A percentile compares a stretch with the other conserved stretches of the same genome.
phyloP scores from a whole-genome alignment of 2,888 invertebrate species.

The Melikaiella ostensackeni region DNA sequence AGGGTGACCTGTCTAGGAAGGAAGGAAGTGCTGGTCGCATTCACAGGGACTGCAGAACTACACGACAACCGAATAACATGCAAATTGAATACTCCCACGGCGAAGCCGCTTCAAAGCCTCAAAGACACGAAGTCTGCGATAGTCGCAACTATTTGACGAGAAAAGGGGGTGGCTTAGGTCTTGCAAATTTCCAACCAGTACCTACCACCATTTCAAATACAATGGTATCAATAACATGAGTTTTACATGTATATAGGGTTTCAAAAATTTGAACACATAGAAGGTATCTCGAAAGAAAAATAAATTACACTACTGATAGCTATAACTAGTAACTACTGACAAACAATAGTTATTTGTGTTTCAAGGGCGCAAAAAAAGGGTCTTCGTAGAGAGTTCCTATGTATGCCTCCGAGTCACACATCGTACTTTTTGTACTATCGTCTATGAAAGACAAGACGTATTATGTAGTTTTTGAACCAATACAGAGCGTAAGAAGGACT shows the following conservation, averaged over 20 bases:
- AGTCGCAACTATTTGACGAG: background rate
- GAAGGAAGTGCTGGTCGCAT: slow-evolving; percentile 49
- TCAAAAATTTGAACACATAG: background rate
- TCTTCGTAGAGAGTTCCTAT: too few relatives aligned
- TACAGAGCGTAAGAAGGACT: too few relatives aligned
- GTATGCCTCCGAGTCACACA: too few relatives aligned
- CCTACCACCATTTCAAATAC: background rate
- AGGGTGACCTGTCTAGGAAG: slow-evolving; percentile 49
- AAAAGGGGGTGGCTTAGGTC: background rate
- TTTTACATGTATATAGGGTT: background rate
- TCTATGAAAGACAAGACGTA: too few relatives aligned
- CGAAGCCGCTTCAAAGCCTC: slow-evolving; percentile 46
- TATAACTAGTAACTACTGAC: too few relatives aligned
- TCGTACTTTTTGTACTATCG: too few relatives aligned
- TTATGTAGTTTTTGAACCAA: too few relatives aligned
- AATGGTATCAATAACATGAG: background rate
- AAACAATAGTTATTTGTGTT: too few relatives aligned
- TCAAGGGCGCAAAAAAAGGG: too few relatives aligned
- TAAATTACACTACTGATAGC: too few relatives aligned
- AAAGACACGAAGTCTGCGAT: slow-evolving; percentile 43
- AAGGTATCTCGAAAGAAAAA: too few relatives aligned
- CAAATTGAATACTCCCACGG: slow-evolving; percentile 65
- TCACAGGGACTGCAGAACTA: slow-evolving; percentile 56
- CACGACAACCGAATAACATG: slow-evolving; percentile 66
- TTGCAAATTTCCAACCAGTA: background rate